Percentiles rank a stretch among this genome's conserved stretches.
Conservation (phyloP, 2,113 vertebrate species). For the Etia nguti region DNA sequence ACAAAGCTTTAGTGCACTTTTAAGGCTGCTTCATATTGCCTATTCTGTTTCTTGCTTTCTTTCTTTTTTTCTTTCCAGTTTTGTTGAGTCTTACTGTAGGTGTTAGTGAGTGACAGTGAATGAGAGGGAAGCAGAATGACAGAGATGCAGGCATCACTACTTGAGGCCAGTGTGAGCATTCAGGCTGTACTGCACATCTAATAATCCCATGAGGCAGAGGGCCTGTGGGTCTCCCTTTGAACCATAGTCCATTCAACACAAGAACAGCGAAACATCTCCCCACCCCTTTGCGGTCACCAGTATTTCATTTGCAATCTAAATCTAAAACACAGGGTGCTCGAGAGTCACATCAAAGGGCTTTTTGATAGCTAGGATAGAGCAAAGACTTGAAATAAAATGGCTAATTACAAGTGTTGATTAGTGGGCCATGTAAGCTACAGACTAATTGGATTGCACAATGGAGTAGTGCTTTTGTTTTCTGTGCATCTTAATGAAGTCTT, state of each 20-base stretch:
- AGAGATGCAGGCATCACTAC: background rate
- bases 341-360: conserved; percentile 61
- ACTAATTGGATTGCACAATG: conserved; percentile 60
- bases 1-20: background rate
- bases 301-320: conserved; percentile 62
- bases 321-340: conserved; percentile 44
- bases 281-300: conserved; percentile 34
- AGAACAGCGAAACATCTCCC: conserved; percentile 21
- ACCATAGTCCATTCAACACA: conserved; percentile 39
- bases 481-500: conserved; percentile 31
- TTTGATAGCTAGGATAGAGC: conserved; percentile 49
- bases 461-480: conserved; percentile 35
- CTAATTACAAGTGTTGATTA: conserved; percentile 59
- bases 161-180: conserved; percentile 1
- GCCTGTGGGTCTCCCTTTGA: conserved; percentile 47
- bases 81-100: background rate
- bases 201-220: conserved; percentile 27
- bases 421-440: conserved; percentile 37
- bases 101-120: conserved; percentile 29
- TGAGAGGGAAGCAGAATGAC: background rate
- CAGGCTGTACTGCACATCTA: background rate
- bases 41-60: background rate
- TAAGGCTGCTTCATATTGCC: background rate
- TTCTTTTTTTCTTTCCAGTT: background rate
- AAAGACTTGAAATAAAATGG: conserved; percentile 62